These are phyloP conservation scores for Heliopora coerulea DNA, from an alignment of 92 coral and sea anemone species.

Conservation along the genomic window DNA sequence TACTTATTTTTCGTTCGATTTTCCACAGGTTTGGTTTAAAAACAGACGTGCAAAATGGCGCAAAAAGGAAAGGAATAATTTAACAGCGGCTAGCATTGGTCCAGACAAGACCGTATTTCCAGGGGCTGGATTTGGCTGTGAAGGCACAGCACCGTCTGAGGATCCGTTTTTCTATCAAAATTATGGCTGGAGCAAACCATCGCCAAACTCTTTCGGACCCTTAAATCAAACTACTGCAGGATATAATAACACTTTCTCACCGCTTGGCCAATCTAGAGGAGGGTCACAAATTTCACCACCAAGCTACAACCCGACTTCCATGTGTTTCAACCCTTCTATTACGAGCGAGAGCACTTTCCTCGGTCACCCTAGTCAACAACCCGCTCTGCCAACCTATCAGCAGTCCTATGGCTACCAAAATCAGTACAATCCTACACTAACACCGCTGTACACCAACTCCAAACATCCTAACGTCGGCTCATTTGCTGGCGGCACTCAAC, in stretches of 20 bases:
- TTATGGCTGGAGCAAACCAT: constrained; percentile 23
- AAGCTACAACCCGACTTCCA: constrained; percentile 28
- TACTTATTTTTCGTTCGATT: background rate
- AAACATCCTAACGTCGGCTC: constrained; percentile 31
- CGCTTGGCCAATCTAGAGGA: constrained; percentile 25
- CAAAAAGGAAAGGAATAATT: constrained; percentile 92
- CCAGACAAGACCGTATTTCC: constrained; percentile 11
- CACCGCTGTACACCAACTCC: too few species aligned
- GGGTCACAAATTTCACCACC: constrained; percentile 28
- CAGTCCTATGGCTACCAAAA: constrained; percentile 42
- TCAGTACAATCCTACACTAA: constrained; percentile 30
- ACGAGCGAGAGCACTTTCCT: constrained; percentile 29
- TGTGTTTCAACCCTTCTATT: constrained; percentile 33
- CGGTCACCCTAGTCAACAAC: constrained; percentile 30
- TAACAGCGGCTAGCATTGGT: constrained; percentile 47
- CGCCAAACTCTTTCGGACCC: constrained; percentile 27
- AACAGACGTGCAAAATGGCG: constrained; percentile 98
- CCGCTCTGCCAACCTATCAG: constrained; percentile 31
- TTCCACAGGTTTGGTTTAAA: constrained; percentile 91
- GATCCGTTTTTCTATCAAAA: constrained; percentile 35
- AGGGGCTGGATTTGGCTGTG: constrained; percentile 24
- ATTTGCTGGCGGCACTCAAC: constrained; percentile 40
- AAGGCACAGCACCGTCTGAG: constrained; percentile 18
- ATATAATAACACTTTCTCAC: constrained; percentile 24
- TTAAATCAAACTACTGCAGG: constrained; percentile 32